Evolutionary conservation across 2,113 vertebrate genomes (phyloP).

Genomic region (Nymphicus hollandicus): DNA sequence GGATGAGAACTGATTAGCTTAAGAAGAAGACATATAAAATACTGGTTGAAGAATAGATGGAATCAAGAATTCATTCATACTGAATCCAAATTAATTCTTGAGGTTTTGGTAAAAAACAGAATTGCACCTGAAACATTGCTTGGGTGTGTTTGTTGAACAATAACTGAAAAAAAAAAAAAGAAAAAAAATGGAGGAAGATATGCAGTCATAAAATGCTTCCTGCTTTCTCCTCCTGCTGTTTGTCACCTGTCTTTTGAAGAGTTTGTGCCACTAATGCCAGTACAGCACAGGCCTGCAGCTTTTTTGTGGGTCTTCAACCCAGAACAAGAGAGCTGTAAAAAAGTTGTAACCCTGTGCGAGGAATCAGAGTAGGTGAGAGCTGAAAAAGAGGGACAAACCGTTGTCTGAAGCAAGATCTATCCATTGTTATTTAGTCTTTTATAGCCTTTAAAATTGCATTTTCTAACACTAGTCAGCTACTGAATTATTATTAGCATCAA

Average conservation of each 20-base stretch:
- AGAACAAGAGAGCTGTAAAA: not conserved
- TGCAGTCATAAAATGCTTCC: not conserved
- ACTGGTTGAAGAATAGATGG: not conserved
- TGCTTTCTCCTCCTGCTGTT: not conserved
- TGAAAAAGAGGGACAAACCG: not conserved
- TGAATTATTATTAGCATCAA: not conserved
- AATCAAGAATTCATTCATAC: not conserved
- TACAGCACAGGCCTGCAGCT: not conserved
- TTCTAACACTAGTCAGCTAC: not conserved
- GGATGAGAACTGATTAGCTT: not conserved
- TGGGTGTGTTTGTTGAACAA: not conserved
- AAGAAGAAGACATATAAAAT: not conserved
- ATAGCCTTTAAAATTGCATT: not conserved
- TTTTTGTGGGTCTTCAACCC: not conserved
- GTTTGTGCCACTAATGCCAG: not conserved
- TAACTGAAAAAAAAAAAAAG: not conserved
- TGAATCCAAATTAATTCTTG: not conserved
- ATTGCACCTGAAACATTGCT: not conserved
- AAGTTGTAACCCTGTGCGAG: not conserved
- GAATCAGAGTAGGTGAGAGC: not conserved
- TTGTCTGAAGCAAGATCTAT: not conserved
- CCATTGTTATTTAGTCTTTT: not conserved
- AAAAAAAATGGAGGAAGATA: accelerated
- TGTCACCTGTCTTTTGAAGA: not conserved
- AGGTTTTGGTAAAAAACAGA: not conserved